phyloP scores from a whole-genome alignment of 2,113 vertebrate genomes.

The Nycticorax nycticorax region DNA sequence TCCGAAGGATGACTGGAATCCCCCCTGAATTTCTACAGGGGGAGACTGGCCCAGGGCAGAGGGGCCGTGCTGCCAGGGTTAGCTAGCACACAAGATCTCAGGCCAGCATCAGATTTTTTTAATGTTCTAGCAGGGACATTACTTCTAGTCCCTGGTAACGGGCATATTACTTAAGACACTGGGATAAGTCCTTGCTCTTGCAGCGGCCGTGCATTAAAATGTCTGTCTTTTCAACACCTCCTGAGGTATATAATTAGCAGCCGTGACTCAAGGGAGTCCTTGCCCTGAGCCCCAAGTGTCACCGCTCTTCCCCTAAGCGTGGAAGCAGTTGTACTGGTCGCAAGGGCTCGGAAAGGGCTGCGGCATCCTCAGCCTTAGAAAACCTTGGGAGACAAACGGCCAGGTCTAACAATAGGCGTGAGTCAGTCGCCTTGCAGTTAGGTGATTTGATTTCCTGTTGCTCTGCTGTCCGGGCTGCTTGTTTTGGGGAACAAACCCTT shows the following conservation, averaged over 20 bases:
- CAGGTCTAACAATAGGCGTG: conserved; percentile 14
- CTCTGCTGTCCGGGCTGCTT: not conserved
- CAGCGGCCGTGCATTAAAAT: not conserved
- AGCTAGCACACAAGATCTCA: not conserved
- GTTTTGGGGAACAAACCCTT: conserved; percentile 41
- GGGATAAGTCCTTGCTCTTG: not conserved
- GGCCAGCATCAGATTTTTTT: not conserved
- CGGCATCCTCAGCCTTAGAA: not conserved
- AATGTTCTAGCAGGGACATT: not conserved
- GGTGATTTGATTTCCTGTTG: conserved; percentile 51
- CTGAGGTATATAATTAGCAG: not conserved
- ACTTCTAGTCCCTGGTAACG: not conserved
- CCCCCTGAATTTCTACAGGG: not conserved
- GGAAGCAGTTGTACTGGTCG: not conserved
- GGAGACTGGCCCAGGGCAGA: not conserved
- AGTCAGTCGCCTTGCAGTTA: not conserved
- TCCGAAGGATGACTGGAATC: not conserved
- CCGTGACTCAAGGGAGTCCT: not conserved
- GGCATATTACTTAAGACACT: not conserved
- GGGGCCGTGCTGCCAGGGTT: not conserved
- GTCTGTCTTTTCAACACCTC: not conserved
- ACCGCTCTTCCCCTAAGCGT: not conserved
- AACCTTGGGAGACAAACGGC: conserved; percentile 3
- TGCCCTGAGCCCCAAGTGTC: not conserved
- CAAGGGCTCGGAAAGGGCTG: not conserved